Percentiles rank a stretch among this genome's conserved stretches.
Conservation (phyloP, 2,888 invertebrate species). For the Drosophila yooni region DNA sequence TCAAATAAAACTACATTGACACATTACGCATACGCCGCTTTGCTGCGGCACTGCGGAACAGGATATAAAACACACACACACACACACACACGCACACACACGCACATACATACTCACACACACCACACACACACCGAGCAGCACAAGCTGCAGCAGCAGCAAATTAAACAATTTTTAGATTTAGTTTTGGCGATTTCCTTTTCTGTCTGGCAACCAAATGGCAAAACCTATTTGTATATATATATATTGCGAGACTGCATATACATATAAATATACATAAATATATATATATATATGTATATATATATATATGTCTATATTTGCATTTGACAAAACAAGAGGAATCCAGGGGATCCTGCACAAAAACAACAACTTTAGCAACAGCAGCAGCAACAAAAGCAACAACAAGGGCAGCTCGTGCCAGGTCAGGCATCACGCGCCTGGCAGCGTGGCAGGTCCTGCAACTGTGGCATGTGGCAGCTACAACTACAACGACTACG, state of each 20-base stretch:
- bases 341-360: conserved; percentile 11
- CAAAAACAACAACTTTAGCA: conserved; percentile 13
- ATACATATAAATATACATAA: neutral
- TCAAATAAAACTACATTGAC: conserved; percentile 65
- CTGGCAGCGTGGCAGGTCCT: conserved; percentile 45
- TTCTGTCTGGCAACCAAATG: conserved; percentile 62
- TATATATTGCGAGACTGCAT: neutral
- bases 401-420: conserved; percentile 30
- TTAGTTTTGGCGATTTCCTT: conserved; percentile 49
- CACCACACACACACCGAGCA: neutral
- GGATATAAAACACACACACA: conserved; percentile 42
- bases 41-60: conserved; percentile 22
- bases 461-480: conserved; percentile 45
- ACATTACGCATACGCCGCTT: conserved; percentile 76
- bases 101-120: neutral
- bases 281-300: conserved; percentile 19
- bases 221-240: conserved; percentile 8
- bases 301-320: conserved; percentile 68
- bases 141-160: conserved; percentile 44
- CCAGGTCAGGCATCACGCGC: conserved; percentile 60
- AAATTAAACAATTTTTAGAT: conserved; percentile 81
- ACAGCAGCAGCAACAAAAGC: conserved; percentile 11
- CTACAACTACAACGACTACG: conserved; percentile 5
- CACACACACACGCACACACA: neutral
- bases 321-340: conserved; percentile 80